Evolutionary conservation across 2,888 invertebrate species (phyloP), one percentile per base, ranked within the genome.

Genomic region (Chaetogeoica ovagalla): DNA sequence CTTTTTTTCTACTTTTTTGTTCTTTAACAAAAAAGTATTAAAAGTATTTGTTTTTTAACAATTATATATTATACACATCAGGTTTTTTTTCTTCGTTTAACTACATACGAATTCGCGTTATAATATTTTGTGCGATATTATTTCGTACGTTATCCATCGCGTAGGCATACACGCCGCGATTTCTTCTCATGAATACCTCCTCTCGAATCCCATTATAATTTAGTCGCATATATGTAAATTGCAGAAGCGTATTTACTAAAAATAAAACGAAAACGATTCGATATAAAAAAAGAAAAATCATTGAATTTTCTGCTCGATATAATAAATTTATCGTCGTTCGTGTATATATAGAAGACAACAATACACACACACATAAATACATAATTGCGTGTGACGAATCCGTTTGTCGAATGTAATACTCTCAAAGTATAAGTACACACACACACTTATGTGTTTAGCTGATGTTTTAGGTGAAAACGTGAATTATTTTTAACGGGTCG

Each of bases 371-470:
- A n/a, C n/a, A 52, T 55, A 15, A 2, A 69, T 19, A 66, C 39
- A 66, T 23, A 68, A 66, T 30, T 69, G 68, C 30, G 68, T 76
- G 60, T 76, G 59, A 60, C 21, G 48, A 68, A 68, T 75, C 43
- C 19, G 15, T 43, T 43, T 23, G 39, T 43, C 23, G 13, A 74
- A 74, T 48, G 13, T 43, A 43, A 62, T 21, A 65, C 52, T 63
- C n/a, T 30, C 52, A 52, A 37, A 73, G 17, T 43, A 1, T 43
- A 1, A 30, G 43, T 43, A 43, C 4, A 1, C 6, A 9, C 6
- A 43, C 43, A 43, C 11, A 43, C 11, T 13, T 48, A 57, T 1
- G 17, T n/a, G 17, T 23, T 30, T 9, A n/a, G 15, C 0, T 17
- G 11, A 21, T 55, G 52, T 63, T 74, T 17, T 52, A 74, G 21